Conservation (phyloP, 2,888 invertebrate species). For the Alviniconcha strummeri region DNA sequence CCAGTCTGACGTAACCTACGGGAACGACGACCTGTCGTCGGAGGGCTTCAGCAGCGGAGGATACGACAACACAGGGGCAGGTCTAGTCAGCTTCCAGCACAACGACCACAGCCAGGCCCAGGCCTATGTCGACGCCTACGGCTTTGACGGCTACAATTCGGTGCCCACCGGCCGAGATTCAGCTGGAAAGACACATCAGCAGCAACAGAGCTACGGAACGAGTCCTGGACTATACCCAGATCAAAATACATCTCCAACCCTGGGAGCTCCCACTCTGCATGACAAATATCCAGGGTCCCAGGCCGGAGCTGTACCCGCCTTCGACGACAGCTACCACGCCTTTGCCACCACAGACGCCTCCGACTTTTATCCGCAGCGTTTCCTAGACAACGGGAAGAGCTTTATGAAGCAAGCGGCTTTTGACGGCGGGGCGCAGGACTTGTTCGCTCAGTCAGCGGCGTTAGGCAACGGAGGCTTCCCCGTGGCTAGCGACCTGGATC, state of each 20-base stretch:
- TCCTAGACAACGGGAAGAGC: slow-evolving; percentile 49
- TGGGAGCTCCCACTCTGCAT: slow-evolving; percentile 27
- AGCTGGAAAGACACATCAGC: slow-evolving; percentile 36
- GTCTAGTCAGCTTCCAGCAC: slow-evolving; percentile 45
- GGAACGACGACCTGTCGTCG: slow-evolving; percentile 51
- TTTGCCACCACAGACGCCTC: slow-evolving; percentile 44
- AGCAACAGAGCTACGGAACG: slow-evolving; percentile 25
- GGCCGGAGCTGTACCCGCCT: slow-evolving; percentile 37
- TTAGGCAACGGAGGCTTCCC: slow-evolving; percentile 35
- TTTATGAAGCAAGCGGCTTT: slow-evolving; percentile 47
- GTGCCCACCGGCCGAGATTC: slow-evolving; percentile 23
- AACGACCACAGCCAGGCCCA: slow-evolving; percentile 45
- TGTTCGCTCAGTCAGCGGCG: slow-evolving; percentile 44
- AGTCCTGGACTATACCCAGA: slow-evolving; percentile 48
- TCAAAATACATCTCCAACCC: slow-evolving; percentile 34
- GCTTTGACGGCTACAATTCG: slow-evolving; percentile 52
- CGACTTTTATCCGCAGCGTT: slow-evolving; percentile 53
- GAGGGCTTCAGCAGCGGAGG: slow-evolving; percentile 49
- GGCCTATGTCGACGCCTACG: slow-evolving; percentile 58
- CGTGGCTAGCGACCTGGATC: slow-evolving; percentile 49
- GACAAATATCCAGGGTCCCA: slow-evolving; percentile 42
- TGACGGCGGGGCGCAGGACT: slow-evolving; percentile 42
- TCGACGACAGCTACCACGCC: slow-evolving; percentile 58
- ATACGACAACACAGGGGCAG: slow-evolving; percentile 47
- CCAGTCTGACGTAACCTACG: slow-evolving; percentile 51